Evolutionary conservation across 1,140 invertebrate species (phyloP), one percentile per base, ranked within the genome.

Genomic region (Drosophila busckii): DNA sequence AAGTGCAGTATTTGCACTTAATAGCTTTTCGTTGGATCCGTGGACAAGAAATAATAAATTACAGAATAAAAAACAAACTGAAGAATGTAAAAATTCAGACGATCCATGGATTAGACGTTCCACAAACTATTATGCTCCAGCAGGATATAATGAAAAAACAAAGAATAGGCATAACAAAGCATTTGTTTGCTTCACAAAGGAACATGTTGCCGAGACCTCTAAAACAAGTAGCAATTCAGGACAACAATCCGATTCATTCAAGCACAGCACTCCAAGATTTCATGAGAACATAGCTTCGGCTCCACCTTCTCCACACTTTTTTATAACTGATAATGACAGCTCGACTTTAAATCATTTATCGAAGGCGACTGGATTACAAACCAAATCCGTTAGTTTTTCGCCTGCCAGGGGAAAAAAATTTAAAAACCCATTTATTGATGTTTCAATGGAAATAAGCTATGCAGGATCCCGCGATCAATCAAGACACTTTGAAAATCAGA

Each of bases 21-120:
- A 84, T 50, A 67, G 75, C 10, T 73, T 71, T 17, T 62, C 64
- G 1, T 38, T 54, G 20, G 84, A 88, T 61, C 87, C 87, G 7
- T 88, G 87, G 87, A 82, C 86, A 13, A 88, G 87, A 49, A 87
- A 86, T 61, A 40, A 50, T 4, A 67, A 80, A 7, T 22, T 34
- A 2, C 61, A 60, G n/a, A 20, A 15, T 10, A 7, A 29, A 12
- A 35, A 35, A 3, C 26, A 60, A 28, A 8, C 20, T n/a, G 49
- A 34, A 6, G 53, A 38, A 38, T 32, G 42, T 66, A 41, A 41
- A 17, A 56, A 37, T 29, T 20, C 34, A 46, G 20, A 22, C 6
- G 78, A 84, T 55, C 78, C 78, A 7, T 84, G 78, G 78, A 54
- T 84, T 3, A 84, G 61, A 45, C 55, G 69, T 2, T 44, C 71